phyloP scores from a whole-genome alignment of 1,140 invertebrate genomes.

The Pararge aegeria region DNA sequence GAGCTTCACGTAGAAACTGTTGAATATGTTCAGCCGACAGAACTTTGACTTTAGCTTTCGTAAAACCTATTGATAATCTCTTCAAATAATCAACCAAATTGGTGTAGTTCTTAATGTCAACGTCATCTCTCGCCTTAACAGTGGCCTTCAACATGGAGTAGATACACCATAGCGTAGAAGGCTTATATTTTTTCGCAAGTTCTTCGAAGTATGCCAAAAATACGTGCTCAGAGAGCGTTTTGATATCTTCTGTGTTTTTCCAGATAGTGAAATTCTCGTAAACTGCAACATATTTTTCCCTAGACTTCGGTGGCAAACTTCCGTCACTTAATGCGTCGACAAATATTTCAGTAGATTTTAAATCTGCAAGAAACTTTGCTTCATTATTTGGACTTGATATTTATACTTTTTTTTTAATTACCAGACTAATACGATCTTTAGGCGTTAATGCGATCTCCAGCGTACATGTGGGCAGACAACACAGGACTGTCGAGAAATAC shows the following conservation, averaged over 20 bases:
- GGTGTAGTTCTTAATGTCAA: slow-evolving; percentile 11
- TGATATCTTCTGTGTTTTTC: not conserved
- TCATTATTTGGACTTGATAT: not conserved
- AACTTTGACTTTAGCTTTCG: slow-evolving; percentile 14
- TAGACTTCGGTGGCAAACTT: slow-evolving; percentile 5
- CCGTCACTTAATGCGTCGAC: not conserved
- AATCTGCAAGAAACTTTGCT: not conserved
- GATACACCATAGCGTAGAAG: slow-evolving; percentile 15
- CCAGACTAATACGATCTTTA: too few species aligned
- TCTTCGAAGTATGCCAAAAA: slow-evolving; percentile 17
- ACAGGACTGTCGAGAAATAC: too few species aligned
- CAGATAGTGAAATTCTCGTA: slow-evolving; percentile 4
- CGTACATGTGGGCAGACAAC: too few species aligned
- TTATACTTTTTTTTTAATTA: too few species aligned
- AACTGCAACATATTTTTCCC: not conserved
- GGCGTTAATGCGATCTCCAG: too few species aligned
- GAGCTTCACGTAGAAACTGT: not conserved
- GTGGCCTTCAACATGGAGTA: slow-evolving; percentile 23
- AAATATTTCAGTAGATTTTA: not conserved
- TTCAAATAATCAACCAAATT: slow-evolving; percentile 13
- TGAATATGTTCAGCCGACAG: not conserved
- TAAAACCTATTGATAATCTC: slow-evolving; percentile 14
- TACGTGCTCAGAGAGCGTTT: slow-evolving; percentile 9
- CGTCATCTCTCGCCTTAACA: slow-evolving; percentile 14
- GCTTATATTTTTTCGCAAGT: slow-evolving; percentile 15